phyloP scores from a whole-genome alignment of 1,140 invertebrate species.

The Carposina sasakii region DNA sequence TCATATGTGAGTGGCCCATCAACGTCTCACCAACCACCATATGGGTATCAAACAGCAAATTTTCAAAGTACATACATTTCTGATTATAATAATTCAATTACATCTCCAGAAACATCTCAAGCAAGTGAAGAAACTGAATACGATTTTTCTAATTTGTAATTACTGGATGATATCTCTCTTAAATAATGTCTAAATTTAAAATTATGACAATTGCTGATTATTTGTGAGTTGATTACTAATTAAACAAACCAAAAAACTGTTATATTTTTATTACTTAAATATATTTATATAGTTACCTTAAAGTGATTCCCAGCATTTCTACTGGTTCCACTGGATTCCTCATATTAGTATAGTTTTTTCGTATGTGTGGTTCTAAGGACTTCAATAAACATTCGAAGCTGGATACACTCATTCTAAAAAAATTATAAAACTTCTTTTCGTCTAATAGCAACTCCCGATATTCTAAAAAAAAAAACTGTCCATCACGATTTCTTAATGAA shows the following conservation, averaged over 20 bases:
- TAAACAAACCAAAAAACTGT: slow-evolving; percentile 2
- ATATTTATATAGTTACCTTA: slow-evolving; percentile 22
- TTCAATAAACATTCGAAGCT: slow-evolving; percentile 13
- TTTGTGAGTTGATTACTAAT: slow-evolving; percentile 7
- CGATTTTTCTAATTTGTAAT: slow-evolving; percentile 6
- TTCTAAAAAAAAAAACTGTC: slow-evolving; percentile 16
- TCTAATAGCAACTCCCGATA: slow-evolving; percentile 22
- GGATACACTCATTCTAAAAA: slow-evolving; percentile 24
- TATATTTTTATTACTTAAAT: slow-evolving; percentile 8
- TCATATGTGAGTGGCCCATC: slow-evolving; percentile 9
- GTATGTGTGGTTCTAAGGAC: slow-evolving; percentile 23
- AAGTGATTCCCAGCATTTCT: slow-evolving; percentile 29
- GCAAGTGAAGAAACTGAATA: slow-evolving; percentile 5
- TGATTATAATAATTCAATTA: slow-evolving; percentile 9
- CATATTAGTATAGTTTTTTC: slow-evolving; percentile 28
- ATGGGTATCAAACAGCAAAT: slow-evolving; percentile 10
- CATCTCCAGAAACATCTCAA: slow-evolving; percentile 9
- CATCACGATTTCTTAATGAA: slow-evolving; percentile 20
- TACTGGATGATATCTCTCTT: not conserved
- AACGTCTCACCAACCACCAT: slow-evolving; percentile 8
- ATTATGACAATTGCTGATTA: slow-evolving; percentile 10
- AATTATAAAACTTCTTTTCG: slow-evolving; percentile 25
- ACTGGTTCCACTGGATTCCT: slow-evolving; percentile 31
- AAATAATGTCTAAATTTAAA: slow-evolving; percentile 6
- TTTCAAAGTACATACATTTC: slow-evolving; percentile 8